These are phyloP conservation scores for Platycheirus rosarum DNA, from an alignment of 2,888 invertebrate species.

Conservation along the genomic window DNA sequence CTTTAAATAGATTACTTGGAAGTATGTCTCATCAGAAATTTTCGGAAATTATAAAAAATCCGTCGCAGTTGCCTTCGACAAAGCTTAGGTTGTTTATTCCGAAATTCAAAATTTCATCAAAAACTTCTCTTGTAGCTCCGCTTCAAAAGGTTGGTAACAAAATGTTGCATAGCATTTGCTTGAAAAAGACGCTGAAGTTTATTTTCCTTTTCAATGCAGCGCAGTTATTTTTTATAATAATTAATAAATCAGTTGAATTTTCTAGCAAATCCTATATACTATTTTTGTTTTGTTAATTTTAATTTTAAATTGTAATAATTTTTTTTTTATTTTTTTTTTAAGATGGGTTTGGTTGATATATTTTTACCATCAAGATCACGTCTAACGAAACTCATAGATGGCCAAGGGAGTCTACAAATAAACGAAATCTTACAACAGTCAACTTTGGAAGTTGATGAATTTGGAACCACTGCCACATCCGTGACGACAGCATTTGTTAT, in stretches of 20 bases:
- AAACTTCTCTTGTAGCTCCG: slow-evolving; percentile 63
- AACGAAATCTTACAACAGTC: slow-evolving; percentile 84
- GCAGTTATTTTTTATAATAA: too few relatives aligned
- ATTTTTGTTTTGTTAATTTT: too few relatives aligned
- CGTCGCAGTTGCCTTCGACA: neutral
- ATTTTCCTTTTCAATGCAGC: too few relatives aligned
- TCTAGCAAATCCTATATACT: too few relatives aligned
- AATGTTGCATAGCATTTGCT: too few relatives aligned
- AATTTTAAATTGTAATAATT: neutral
- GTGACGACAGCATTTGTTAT: slow-evolving; percentile 83
- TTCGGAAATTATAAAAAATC: slow-evolving; percentile 71
- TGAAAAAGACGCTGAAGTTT: too few relatives aligned
- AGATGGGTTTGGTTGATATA: slow-evolving; percentile 83
- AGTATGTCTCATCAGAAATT: slow-evolving; percentile 80
- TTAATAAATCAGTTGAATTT: too few relatives aligned
- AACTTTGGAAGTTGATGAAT: slow-evolving; percentile 84
- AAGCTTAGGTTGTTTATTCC: slow-evolving; percentile 73
- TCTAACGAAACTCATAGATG: slow-evolving; percentile 78
- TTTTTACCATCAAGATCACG: slow-evolving; percentile 82
- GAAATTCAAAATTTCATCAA: slow-evolving; percentile 74
- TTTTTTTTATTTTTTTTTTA: slow-evolving; percentile 67
- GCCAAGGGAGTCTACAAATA: slow-evolving; percentile 77
- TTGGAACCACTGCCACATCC: slow-evolving; percentile 83
- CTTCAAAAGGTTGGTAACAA: slow-evolving; percentile 75
- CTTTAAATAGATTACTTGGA: slow-evolving; percentile 78